Evolutionary conservation across 35 echinoderm and acorn worm genomes (phyloP), one percentile per base, ranked within the genome.

Genomic region (Apostichopus californicus): DNA sequence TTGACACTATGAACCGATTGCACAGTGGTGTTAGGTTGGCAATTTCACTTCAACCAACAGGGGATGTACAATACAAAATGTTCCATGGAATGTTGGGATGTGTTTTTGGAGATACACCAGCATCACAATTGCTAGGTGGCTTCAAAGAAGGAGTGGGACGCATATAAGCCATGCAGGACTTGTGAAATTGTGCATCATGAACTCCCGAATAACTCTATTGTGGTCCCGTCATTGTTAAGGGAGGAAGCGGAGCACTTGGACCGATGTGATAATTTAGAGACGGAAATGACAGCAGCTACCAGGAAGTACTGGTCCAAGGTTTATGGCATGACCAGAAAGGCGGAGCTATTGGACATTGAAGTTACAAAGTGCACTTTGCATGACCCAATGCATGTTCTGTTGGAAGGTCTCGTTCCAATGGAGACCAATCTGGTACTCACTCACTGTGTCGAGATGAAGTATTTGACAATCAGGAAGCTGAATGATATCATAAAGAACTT

Each of bases 71-170:
- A 46, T 25, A 7, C 80, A 83, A 9, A 28, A 6, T 83, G 22
- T 83, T n/a, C 17, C 80, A 83, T 83, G 80, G 80, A 8, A 83
- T 83, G 80, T 83, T 83, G 24, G 80, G 80, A 10, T 83, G 7
- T 46, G 80, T 83, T 83, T 54, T 83, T 25, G 55, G 80, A 28
- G 80, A 83, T 83, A 83, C 80, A 0, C 5, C 80, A 56, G 80
- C 80, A 83, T n/a, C 80, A 83, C 80, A 83, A 25, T 83, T 83
- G 46, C 80, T 83, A 9, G 1, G 80, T 28, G 80, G 55, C 8
- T 83, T 83, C 17, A 83, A 83, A 83, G 80, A 83, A 83, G 80
- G 80, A 7, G 80, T 83, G 7, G 46, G 24, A 17, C 80, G 80
- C 80, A 83, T 26, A 83, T 28, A 83, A 83, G 46, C 80, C 80